These are phyloP conservation scores for Helostoma temminkii DNA, from an alignment of 2,797 vertebrate genomes.

Conservation along the genomic window DNA sequence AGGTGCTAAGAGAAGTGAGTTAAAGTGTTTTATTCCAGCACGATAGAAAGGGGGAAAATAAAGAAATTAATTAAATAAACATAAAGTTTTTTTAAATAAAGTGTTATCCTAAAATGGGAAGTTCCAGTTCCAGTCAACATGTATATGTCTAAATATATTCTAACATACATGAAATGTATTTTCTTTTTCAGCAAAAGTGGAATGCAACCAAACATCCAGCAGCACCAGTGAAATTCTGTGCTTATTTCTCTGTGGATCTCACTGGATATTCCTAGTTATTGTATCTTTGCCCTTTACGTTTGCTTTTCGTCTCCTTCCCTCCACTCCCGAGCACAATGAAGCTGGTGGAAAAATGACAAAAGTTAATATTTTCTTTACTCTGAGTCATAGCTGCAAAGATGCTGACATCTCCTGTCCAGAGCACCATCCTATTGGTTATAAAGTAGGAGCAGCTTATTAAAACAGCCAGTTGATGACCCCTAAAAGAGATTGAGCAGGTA, in stretches of 20 bases:
- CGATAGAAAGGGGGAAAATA: neutral
- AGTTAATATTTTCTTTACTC: too few relatives aligned
- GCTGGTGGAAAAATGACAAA: too few relatives aligned
- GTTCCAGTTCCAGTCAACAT: too few relatives aligned
- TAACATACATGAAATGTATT: neutral
- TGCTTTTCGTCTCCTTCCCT: too few relatives aligned
- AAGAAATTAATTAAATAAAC: too few relatives aligned
- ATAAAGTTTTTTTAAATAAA: too few relatives aligned
- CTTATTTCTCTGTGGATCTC: neutral
- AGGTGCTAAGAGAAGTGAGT: conserved; percentile 1
- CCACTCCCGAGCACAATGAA: too few relatives aligned
- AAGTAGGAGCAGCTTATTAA: neutral
- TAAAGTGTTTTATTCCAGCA: neutral
- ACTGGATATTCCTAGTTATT: neutral
- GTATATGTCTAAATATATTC: neutral
- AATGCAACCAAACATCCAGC: neutral
- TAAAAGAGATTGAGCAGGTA: neutral
- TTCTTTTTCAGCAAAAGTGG: neutral
- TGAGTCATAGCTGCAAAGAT: neutral
- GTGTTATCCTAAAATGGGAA: neutral
- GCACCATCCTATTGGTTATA: neutral
- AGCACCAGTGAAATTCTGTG: neutral
- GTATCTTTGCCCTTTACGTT: neutral
- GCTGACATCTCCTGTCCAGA: too few relatives aligned
- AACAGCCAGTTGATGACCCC: neutral